phyloP scores from a whole-genome alignment of 2,797 vertebrate species.

The Crypturellus tataupa region DNA sequence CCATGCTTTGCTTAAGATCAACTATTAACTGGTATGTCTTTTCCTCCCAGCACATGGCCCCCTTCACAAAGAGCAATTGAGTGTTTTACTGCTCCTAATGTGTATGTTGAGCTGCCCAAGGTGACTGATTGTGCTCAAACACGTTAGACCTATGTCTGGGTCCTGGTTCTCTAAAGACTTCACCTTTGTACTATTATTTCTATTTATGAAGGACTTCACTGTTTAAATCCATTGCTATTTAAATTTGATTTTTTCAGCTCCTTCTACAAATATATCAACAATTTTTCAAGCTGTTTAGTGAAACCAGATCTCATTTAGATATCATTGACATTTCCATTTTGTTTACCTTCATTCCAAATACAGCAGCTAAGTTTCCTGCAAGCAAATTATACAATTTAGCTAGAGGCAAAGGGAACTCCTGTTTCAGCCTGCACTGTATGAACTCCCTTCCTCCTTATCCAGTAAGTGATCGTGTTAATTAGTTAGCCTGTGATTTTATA shows the following conservation, averaged over 20 bases:
- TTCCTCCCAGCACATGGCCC: constrained; percentile 63
- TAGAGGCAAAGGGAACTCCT: neutral
- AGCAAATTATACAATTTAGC: constrained; percentile 18
- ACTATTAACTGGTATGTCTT: constrained; percentile 57
- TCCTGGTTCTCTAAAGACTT: constrained; percentile 3
- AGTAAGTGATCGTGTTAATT: constrained; percentile 43
- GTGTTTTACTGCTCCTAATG: constrained; percentile 51
- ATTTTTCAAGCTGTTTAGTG: neutral
- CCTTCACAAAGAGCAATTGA: constrained; percentile 70
- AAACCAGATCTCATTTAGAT: constrained; percentile 1
- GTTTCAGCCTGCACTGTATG: constrained; percentile 3
- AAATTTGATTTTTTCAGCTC: constrained; percentile 3
- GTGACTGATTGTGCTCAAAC: constrained; percentile 53
- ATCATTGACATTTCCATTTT: neutral
- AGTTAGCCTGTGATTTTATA: constrained; percentile 47
- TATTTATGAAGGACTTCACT: neutral
- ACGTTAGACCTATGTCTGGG: neutral
- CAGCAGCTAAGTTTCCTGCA: constrained; percentile 18
- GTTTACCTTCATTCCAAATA: constrained; percentile 22
- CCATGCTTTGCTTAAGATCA: constrained; percentile 25
- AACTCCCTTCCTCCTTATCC: neutral
- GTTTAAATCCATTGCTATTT: neutral
- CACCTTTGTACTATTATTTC: neutral
- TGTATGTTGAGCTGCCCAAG: constrained; percentile 25
- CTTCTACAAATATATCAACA: neutral